Conservation (phyloP, 1,140 invertebrate species). For the Drusus annulatus region DNA sequence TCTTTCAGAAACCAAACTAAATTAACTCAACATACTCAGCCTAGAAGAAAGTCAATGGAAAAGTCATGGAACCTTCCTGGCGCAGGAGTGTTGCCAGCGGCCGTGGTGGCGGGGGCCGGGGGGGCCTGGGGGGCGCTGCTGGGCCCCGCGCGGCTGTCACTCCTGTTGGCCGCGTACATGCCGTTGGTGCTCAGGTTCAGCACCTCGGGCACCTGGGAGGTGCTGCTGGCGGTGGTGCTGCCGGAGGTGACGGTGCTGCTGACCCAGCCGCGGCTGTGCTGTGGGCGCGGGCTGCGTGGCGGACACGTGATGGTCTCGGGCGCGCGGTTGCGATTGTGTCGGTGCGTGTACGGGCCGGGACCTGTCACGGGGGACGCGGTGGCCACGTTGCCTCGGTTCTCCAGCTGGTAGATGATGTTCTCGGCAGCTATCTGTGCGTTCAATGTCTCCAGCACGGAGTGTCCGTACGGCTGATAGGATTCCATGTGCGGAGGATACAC, state of each 20-base stretch:
- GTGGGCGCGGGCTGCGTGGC: not conserved
- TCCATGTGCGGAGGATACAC: not conserved
- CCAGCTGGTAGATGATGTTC: slow-evolving; percentile 52
- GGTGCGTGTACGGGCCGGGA: too few species aligned
- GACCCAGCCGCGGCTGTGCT: too few species aligned
- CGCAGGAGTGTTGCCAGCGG: slow-evolving; percentile 2
- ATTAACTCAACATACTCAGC: slow-evolving; percentile 21
- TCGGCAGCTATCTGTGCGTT: slow-evolving; percentile 51
- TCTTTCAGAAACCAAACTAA: too few species aligned
- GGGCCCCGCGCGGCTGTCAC: not conserved
- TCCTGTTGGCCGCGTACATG: not conserved
- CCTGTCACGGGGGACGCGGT: not conserved
- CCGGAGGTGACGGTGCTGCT: too few species aligned
- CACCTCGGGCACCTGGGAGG: too few species aligned
- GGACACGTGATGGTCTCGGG: not conserved
- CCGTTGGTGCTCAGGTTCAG: too few species aligned
- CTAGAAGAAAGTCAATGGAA: slow-evolving; percentile 55
- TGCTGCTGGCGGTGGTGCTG: too few species aligned
- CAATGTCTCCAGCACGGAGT: slow-evolving; percentile 26
- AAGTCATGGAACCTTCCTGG: slow-evolving; percentile 55
- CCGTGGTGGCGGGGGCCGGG: not conserved
- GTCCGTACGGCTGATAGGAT: not conserved
- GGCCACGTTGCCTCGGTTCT: slow-evolving; percentile 26
- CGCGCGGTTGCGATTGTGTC: not conserved
- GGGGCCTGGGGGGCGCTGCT: not conserved